Conservation (phyloP, 2,113 vertebrate species). For the Micronycteris hirsuta region DNA sequence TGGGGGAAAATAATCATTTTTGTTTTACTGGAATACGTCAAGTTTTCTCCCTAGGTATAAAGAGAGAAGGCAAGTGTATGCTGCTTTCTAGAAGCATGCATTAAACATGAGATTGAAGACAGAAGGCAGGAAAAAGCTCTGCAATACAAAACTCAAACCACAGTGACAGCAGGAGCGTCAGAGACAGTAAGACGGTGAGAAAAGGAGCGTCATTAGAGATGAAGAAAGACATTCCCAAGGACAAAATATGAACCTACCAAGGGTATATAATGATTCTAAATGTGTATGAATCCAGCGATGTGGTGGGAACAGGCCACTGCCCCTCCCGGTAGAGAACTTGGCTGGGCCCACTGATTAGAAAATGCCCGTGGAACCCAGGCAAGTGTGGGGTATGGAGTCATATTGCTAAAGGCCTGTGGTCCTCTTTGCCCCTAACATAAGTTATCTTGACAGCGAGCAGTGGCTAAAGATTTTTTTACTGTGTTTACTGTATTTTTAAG, state of each 20-base stretch:
- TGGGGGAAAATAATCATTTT: neutral
- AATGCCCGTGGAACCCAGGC: neutral
- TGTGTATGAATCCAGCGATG: neutral
- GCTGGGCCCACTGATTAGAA: neutral
- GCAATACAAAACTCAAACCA: neutral
- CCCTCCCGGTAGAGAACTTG: neutral
- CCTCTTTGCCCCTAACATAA: neutral
- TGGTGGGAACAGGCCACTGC: neutral
- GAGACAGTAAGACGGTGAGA: neutral
- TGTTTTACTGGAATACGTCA: neutral
- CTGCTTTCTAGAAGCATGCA: neutral
- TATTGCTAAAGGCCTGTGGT: neutral
- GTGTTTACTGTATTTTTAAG: neutral
- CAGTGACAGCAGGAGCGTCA: neutral
- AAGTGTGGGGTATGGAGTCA: neutral
- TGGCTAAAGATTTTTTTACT: neutral
- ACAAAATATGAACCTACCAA: neutral
- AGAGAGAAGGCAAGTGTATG: neutral
- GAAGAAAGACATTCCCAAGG: neutral
- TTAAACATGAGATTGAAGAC: neutral
- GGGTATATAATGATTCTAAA: neutral
- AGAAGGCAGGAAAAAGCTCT: neutral
- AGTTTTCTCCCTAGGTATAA: neutral
- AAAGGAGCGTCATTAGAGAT: neutral
- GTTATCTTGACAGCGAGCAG: neutral